Evolutionary conservation across 2,888 invertebrate genomes (phyloP).

Genomic region (Caenorhabditis japonica): DNA sequence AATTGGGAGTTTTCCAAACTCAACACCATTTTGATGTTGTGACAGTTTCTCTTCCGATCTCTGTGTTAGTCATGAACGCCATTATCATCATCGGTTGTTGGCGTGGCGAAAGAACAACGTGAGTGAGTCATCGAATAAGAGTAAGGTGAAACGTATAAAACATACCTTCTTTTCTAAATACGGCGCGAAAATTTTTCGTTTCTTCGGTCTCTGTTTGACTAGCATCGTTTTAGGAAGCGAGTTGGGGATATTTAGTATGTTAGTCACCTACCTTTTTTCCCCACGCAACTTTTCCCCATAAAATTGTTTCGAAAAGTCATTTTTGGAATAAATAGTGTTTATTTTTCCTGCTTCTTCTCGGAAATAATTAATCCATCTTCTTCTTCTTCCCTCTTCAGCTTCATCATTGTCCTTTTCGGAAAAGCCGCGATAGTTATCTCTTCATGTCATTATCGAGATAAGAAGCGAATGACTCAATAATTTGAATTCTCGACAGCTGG

Average conservation of each 20-base stretch:
- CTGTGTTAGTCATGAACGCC: conserved; percentile 8
- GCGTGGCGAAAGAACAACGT: conserved; percentile 13
- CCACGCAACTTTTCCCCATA: not conserved
- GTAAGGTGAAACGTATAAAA: conserved; percentile 24
- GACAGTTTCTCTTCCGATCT: no score
- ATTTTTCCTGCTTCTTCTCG: not conserved
- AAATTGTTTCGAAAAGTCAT: not conserved
- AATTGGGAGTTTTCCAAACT: no score
- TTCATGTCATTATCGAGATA: not conserved
- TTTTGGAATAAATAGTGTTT: not conserved
- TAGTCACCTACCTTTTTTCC: conserved; percentile 10
- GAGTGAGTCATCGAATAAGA: conserved; percentile 7
- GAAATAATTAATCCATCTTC: conserved; percentile 37
- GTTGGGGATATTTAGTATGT: not conserved
- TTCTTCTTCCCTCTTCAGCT: no score
- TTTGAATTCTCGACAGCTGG: conserved; percentile 29
- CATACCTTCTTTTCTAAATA: conserved; percentile 16
- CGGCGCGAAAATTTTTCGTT: conserved; percentile 3
- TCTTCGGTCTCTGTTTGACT: conserved; percentile 11
- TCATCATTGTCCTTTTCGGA: conserved; percentile 21
- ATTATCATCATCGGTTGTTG: not conserved
- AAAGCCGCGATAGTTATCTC: conserved; percentile 44
- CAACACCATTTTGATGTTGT: no score
- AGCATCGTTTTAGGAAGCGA: conserved; percentile 20
- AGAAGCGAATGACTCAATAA: conserved; percentile 9